Conservation (phyloP, 2,113 vertebrate genomes). For the Phrynosoma platyrhinos region DNA sequence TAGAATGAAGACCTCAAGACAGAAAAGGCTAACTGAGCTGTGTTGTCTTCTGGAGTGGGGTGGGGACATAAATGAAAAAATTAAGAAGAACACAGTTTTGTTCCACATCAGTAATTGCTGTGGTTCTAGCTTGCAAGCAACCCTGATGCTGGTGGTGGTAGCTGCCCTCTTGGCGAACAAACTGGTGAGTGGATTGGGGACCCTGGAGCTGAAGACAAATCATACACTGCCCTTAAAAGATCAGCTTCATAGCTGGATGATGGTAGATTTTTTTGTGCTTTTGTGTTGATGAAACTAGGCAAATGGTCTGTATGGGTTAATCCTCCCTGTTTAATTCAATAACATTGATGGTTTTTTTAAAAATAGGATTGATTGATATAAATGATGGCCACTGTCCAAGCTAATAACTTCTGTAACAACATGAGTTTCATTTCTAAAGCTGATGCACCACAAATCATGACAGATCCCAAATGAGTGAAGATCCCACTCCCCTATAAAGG, state of each 20-base stretch:
- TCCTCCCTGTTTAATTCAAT: background rate
- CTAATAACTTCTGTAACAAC: background rate
- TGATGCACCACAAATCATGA: slow-evolving; percentile 17
- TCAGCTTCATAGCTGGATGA: background rate
- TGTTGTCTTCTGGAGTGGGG: background rate
- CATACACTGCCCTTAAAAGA: background rate
- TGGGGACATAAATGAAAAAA: slow-evolving; percentile 38
- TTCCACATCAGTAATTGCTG: slow-evolving; percentile 52
- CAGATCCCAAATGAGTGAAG: background rate
- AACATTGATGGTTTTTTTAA: slow-evolving; percentile 7
- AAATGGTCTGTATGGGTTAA: background rate
- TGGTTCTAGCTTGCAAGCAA: slow-evolving; percentile 47
- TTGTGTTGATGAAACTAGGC: background rate
- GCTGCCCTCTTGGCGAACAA: slow-evolving; percentile 1
- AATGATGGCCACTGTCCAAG: slow-evolving; percentile 20
- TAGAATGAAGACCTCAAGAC: slow-evolving; percentile 19
- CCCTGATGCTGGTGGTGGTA: background rate
- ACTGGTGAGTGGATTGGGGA: slow-evolving; percentile 34
- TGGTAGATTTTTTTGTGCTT: background rate
- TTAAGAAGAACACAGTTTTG: slow-evolving; percentile 14
- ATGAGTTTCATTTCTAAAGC: slow-evolving; percentile 35
- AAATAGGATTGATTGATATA: background rate
- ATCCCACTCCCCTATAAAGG: background rate
- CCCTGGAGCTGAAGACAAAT: background rate
- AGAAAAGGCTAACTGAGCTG: slow-evolving; percentile 21